Evolutionary conservation across 1,140 invertebrate genomes (phyloP), one percentile per base, ranked within the genome.

Genomic region (Ceratoteleas bidentatus): DNA sequence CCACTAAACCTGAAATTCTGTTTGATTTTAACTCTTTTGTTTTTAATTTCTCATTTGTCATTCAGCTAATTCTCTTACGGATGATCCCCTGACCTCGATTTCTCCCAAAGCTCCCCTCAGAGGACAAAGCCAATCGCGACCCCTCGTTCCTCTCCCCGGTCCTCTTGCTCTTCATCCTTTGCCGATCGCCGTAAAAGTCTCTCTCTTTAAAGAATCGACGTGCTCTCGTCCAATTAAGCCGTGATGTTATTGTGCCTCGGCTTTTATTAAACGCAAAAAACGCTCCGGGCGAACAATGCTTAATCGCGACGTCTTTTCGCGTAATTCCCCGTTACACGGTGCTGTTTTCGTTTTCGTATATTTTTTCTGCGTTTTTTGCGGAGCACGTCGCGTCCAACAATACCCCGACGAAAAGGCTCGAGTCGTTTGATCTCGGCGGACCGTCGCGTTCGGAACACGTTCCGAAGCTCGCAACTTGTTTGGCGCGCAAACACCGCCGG

Each of bases 221-320:
- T 72, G 68, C 54, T 73, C 56, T 64, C 47, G 60, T 73, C 53
- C 52, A 73, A 73, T 73, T 73, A 73, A 73, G 52, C 53, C 33
- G 14, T 49, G 52, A 73, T 57, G 70, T 64, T 73, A 73, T 73
- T 73, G 57, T 64, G 43, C 70, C 16, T 32, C 32, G 34, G 84
- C 77, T 84, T 85, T 87, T 87, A 84, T 87, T 82, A 85, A 86
- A 85, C 74, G 82, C 80, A 85, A 87, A 85, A 87, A 85, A 86
- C 57, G 72, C 70, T 80, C 36, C 47, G 40, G 56, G 74, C 81
- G 76, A 86, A 85, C 82, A 86, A 87, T 85, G 82, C 84, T 87
- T 85, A 86, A 86, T 87, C 86, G 85, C 60, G 64, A 83, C 84
- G 73, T 83, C 64, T 64, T 65, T 60, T 75, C 61, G 36, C 60